Percentiles rank a stretch among this genome's conserved stretches.
Evolutionary conservation across 2,888 invertebrate species (phyloP).

Genomic region (Lissonota sp.): DNA sequence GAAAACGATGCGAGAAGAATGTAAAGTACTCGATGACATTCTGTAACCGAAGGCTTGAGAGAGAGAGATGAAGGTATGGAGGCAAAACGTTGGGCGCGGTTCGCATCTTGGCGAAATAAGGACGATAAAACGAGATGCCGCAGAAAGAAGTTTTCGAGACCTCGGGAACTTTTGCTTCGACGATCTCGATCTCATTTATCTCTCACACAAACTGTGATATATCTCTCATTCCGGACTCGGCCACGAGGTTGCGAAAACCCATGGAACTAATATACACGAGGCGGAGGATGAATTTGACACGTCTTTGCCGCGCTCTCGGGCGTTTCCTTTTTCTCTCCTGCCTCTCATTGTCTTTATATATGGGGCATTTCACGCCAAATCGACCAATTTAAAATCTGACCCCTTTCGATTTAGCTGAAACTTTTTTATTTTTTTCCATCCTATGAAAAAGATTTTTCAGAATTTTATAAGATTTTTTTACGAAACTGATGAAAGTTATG

Average conservation of each 20-base stretch:
- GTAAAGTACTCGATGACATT: slow-evolving; percentile 66
- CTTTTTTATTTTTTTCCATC: no score
- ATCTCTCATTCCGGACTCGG: background rate
- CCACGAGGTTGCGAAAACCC: no score
- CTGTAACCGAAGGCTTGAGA: no score
- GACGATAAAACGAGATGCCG: background rate
- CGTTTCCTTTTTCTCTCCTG: background rate
- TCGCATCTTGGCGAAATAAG: slow-evolving; percentile 16
- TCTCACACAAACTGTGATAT: slow-evolving; percentile 1
- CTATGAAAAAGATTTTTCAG: no score
- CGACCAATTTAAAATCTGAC: no score
- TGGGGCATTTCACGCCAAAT: no score
- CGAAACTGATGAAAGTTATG: no score
- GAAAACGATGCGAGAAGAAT: slow-evolving; percentile 65
- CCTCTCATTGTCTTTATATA: no score
- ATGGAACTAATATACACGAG: slow-evolving; percentile 30
- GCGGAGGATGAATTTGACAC: slow-evolving; percentile 42
- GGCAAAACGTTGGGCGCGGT: slow-evolving; percentile 31
- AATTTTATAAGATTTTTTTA: no score
- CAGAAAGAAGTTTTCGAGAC: slow-evolving; percentile 39
- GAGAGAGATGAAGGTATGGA: slow-evolving; percentile 3
- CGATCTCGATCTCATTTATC: slow-evolving; percentile 27
- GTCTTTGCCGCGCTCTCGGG: slow-evolving; percentile 28
- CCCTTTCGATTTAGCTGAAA: no score
- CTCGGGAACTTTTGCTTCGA: slow-evolving; percentile 34